Base-by-base conservation (phyloP, 2,797 vertebrate genomes). In the Macropus fuliginosus region DNA sequence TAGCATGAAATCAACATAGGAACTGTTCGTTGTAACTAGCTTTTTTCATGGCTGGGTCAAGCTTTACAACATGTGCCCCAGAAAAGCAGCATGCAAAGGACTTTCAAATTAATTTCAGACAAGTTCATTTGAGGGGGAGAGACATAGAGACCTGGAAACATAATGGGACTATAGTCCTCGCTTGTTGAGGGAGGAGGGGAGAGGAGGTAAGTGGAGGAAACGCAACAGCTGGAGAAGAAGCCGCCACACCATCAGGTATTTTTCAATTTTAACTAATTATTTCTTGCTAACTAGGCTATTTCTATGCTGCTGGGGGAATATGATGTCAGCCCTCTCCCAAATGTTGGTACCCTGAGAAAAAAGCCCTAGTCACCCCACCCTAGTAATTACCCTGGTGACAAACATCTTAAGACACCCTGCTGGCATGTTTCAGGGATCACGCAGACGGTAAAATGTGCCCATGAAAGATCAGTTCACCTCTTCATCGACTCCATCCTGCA, bases 401-500 rank as follows among this genome's bases (percentile, higher is more conserved):
- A 34, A 55, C 50, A 55, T 31, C 13, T 87, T 28, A 52, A 54
- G 34, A 50, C n/a, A 54, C 50, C 10, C 56, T 57, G 3, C 8
- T 92, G 31, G 56, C 94, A 94, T 94, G 29, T 96, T 97, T 14
- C 97, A 99, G 99, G 98, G 46, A 98, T 99, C 94, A 91, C 98
- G 95, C 99, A 99, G 98, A 99, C 99, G 0, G 98, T 99, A 95
- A 99, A 99, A 96, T 99, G 99, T 74, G 99, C 99, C 94, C 99
- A 99, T 0, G 99, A 99, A 98, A 99, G 99, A 13, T 99, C 99
- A 0, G 99, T 99, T 56, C 99, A 99, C 96, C 98, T 99, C 14
- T 99, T 99, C 98, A 99, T 99, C 0, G 99, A 99, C 98, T 99
- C 99, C 0, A 93, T 99, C 94, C 98, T 99, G 92, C 99, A 99